Conservation (phyloP, 2,113 vertebrate species). For the Cephalopholis sonnerati region DNA sequence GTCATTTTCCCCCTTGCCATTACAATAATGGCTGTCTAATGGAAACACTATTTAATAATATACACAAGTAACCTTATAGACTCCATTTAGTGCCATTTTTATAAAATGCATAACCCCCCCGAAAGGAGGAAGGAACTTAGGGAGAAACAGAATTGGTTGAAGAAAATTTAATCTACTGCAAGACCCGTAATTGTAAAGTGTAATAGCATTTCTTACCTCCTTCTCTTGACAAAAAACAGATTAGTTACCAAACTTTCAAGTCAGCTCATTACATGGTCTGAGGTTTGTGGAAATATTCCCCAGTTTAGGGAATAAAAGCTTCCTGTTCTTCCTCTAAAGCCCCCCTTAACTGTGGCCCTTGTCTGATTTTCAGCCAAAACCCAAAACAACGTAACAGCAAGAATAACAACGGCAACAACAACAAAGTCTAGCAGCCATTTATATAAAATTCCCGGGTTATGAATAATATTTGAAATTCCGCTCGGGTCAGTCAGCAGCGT, state of each 20-base stretch:
- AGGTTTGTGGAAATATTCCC: slow-evolving; percentile 25
- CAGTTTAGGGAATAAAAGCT: slow-evolving; percentile 23
- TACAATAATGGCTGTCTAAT: slow-evolving; percentile 62
- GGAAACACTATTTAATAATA: slow-evolving; percentile 61
- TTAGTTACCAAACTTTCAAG: not conserved
- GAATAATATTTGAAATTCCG: slow-evolving; percentile 45
- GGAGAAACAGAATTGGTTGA: not conserved
- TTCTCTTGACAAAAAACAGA: slow-evolving; percentile 16
- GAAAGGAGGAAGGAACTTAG: not conserved
- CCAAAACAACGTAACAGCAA: slow-evolving; percentile 8
- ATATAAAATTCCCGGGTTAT: slow-evolving; percentile 27
- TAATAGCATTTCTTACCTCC: not conserved
- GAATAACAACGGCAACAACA: slow-evolving; percentile 39
- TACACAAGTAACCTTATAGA: slow-evolving; percentile 38
- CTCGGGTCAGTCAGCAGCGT: slow-evolving; percentile 53
- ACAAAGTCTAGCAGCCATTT: slow-evolving; percentile 47
- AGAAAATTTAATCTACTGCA: not conserved
- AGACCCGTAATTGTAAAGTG: not conserved
- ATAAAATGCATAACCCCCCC: not conserved
- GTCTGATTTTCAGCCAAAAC: slow-evolving; percentile 39
- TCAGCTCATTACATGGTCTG: slow-evolving; percentile 30
- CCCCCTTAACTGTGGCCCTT: slow-evolving; percentile 7
- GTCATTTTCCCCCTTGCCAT: slow-evolving; percentile 34
- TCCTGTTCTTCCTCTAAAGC: slow-evolving; percentile 15
- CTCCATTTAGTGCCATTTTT: slow-evolving; percentile 17